Evolutionary conservation across 2,888 invertebrate species (phyloP), one percentile per base, ranked within the genome.

Genomic region (Ectobius pallidus): DNA sequence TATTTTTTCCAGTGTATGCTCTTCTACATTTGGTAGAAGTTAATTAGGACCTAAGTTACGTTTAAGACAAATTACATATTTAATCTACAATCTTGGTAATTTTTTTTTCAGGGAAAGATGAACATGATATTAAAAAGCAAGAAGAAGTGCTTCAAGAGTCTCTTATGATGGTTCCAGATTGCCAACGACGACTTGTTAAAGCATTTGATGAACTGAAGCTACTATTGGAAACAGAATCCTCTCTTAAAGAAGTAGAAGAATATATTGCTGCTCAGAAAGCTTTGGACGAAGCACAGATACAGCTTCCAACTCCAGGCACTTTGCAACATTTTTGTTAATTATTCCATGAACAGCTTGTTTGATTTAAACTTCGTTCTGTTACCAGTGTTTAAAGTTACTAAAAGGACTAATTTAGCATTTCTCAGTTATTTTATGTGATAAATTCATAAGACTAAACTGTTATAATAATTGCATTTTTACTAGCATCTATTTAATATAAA

Each of bases 81-180:
- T n/a, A n/a, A n/a, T n/a, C n/a, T n/a, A n/a, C n/a, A n/a, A n/a
- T n/a, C n/a, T n/a, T n/a, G n/a, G n/a, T 7, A 34, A 34, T 34
- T 75, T 46, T 65, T 39, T 71, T 78, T 78, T 9, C 75, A 81
- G 92, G 91, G 0, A 90, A 90, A 77, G 94, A 95, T 85, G 92
- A 91, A 77, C 91, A 93, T 81, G 89, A 91, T 55, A 87, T 95
- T 73, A 87, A 88, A 69, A 95, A 95, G 80, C 94, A 96, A 82
- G 92, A 93, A 80, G 96, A 96, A 84, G 95, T 96, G 0, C 85
- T 96, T 49, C 92, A 93, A 79, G 97, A 97, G 82, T 91, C 91
- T 16, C 84, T 93, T 79, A 94, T 95, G 92, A 96, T 97, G 95
- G 88, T 97, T 73, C 96, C 96, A 1, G 96, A 97, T 80, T 93